Base-by-base conservation (phyloP, 2,113 vertebrate species). In the Heterotis niloticus region DNA sequence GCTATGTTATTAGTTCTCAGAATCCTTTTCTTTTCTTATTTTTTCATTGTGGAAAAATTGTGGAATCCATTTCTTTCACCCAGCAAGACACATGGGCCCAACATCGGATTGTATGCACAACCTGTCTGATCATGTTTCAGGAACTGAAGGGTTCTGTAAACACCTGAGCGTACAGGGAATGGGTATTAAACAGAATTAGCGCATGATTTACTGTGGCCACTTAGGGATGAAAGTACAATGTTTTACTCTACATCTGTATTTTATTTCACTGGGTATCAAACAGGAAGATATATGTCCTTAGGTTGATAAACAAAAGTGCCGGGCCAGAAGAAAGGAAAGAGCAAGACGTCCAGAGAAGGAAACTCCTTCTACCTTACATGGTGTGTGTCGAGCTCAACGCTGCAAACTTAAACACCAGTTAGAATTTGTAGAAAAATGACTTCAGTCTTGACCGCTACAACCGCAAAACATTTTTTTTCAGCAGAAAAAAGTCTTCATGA, bases 401-500 rank as follows among this genome's bases (percentile, higher is more conserved):
- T 73, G 59, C n/a, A 80, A 80, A 82, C 82, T 82, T 85, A 81
- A 75, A 26, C 62, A 76, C 83, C 66, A 80, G 77, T 77, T 66
- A 85, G 79, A 85, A 87, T 82, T 80, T 84, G 78, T 81, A 80
- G 60, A 76, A 84, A 82, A 82, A 81, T 83, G 85, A 81, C 81
- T 88, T 88, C 84, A 81, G 85, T 82, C 79, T 77, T 1, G 68
- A 80, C 68, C 65, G 78, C 72, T 83, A 86, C 76, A 88, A 88
- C 82, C 78, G 66, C 79, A 78, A 66, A 79, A 77, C 77, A 14
- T 65, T 72, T 44, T 44, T 44, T 44, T 84, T 82, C 44, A 75
- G 77, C 80, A 85, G 84, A 86, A 71, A 7, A 86, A 87, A 89
- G 83, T 87, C 80, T n/a, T n/a, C n/a, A n/a, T 79, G 75, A 76